A percentile compares a stretch with the other conserved stretches of the same genome.
phyloP scores from a whole-genome alignment of 2,888 invertebrate genomes.

The Plemyria rubiginata region DNA sequence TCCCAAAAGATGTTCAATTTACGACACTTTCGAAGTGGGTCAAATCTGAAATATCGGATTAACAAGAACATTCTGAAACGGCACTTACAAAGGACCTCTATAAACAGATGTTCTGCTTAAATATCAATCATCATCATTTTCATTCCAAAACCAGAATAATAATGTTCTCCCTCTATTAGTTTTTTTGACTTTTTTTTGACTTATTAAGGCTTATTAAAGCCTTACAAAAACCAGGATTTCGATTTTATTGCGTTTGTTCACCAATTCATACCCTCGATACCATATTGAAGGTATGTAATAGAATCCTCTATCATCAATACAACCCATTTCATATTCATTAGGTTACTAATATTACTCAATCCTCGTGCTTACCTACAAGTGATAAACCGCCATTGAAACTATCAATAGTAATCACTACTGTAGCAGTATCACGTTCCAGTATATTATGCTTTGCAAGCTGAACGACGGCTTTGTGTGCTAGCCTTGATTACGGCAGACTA shows the following conservation, averaged over 20 bases:
- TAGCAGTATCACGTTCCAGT: constrained; percentile 28
- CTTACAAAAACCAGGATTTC: no score
- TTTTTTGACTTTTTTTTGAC: no score
- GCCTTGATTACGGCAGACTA: constrained; percentile 24
- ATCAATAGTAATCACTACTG: constrained; percentile 7
- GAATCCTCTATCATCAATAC: background rate
- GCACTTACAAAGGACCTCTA: background rate
- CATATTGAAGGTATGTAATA: background rate
- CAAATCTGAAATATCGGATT: background rate
- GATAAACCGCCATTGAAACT: background rate
- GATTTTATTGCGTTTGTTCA: no score
- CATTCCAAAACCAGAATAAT: no score
- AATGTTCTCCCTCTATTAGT: no score
- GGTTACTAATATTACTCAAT: no score
- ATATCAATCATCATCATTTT: no score
- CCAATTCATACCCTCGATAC: no score
- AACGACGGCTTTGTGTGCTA: constrained; percentile 25
- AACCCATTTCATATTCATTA: background rate
- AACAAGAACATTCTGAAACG: background rate
- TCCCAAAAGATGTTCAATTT: background rate
- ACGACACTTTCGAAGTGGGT: background rate
- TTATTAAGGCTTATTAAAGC: no score
- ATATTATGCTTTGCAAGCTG: constrained; percentile 22
- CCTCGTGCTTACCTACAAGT: background rate
- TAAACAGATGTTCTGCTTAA: no score